These are phyloP conservation scores for Tryphoninae sp. DNA, from an alignment of 2,888 invertebrate species.

Conservation along the genomic window DNA sequence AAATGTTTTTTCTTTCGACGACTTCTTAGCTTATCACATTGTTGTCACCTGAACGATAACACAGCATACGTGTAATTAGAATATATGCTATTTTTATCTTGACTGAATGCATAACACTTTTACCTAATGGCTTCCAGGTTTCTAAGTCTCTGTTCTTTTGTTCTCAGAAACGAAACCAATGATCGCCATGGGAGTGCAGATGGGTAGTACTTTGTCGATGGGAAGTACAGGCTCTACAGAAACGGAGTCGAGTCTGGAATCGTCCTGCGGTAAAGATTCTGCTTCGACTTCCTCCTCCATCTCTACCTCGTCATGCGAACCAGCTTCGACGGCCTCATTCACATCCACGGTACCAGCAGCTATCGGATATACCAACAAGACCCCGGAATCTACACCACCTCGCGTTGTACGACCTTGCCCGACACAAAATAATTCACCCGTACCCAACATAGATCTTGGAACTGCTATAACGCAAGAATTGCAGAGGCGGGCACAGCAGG, in stretches of 20 bases:
- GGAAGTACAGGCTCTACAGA: conserved; percentile 80
- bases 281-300: conserved; percentile 78
- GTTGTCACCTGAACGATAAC: conserved; percentile 33
- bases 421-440: conserved; percentile 71
- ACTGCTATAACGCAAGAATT: conserved; percentile 88
- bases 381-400: conserved; percentile 61
- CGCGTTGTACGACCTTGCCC: conserved; percentile 65
- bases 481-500: conserved; percentile 86
- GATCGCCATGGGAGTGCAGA: conserved; percentile 80
- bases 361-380: conserved; percentile 78
- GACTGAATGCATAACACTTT: background rate
- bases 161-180: conserved; percentile 76
- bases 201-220: conserved; percentile 80
- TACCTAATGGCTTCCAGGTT: background rate
- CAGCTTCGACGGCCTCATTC: conserved; percentile 71
- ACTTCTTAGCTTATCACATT: background rate
- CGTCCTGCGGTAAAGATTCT: conserved; percentile 78
- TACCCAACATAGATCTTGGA: conserved; percentile 83
- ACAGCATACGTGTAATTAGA: conserved; percentile 12
- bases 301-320: conserved; percentile 79
- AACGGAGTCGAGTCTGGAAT: conserved; percentile 79
- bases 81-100: conserved; percentile 15
- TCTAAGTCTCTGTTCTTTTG: background rate
- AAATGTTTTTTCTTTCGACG: background rate
- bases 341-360: conserved; percentile 71